A percentile compares a stretch with the other conserved stretches of the same genome.
Conservation (phyloP, 2,797 vertebrate genomes). For the Acridotheres tristis region DNA sequence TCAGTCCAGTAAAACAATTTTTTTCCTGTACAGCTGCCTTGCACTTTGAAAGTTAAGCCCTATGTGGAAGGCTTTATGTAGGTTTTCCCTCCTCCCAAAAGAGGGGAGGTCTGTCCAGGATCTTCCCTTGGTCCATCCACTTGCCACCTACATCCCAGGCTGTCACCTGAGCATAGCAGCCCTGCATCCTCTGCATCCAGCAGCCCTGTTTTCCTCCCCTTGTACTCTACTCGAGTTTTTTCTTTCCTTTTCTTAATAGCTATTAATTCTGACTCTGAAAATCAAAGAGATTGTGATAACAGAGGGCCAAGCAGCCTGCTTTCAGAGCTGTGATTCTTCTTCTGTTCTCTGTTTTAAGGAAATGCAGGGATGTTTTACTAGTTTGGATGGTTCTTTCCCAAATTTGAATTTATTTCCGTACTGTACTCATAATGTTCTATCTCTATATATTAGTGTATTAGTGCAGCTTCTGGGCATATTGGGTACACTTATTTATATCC, state of each 20-base stretch:
- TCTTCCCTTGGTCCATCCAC: not conserved
- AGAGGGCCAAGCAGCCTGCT: fast-evolving
- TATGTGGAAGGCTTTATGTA: not conserved
- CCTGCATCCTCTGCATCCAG: not conserved
- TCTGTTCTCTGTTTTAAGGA: not conserved
- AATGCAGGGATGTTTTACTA: not conserved
- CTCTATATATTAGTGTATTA: not conserved
- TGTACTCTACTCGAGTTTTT: not conserved
- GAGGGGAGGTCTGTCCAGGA: not conserved
- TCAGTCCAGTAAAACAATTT: not conserved
- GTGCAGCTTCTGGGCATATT: not conserved
- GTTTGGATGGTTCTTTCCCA: not conserved
- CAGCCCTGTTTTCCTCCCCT: not conserved
- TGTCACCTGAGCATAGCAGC: not conserved
- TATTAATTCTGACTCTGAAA: not conserved
- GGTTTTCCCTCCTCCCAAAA: not conserved
- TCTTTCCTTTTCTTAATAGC: not conserved
- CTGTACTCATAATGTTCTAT: not conserved
- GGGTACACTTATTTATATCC: not conserved
- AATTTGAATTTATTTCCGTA: not conserved
- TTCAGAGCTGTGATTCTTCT: not conserved
- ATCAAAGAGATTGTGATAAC: not conserved
- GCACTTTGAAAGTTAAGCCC: not conserved
- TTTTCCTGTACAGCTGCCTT: not conserved
- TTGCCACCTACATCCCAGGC: not conserved